Percentiles rank a stretch among this genome's conserved stretches.
These are phyloP conservation scores for Chrosomus eos DNA, from an alignment of 2,797 vertebrate genomes.

Conservation along the genomic window DNA sequence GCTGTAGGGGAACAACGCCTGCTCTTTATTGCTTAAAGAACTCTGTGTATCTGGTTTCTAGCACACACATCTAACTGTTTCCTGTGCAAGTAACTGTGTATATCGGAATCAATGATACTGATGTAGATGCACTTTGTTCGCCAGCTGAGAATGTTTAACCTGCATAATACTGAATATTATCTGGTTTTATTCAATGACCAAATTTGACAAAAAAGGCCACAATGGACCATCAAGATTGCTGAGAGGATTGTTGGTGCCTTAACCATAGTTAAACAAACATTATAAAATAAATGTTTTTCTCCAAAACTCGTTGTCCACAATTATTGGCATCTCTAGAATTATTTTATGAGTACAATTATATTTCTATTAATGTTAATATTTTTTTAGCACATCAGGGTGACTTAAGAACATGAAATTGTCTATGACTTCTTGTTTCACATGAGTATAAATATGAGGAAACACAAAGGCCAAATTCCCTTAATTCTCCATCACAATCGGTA, in stretches of 20 bases:
- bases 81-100: conserved; percentile 5
- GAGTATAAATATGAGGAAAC: too few relatives aligned
- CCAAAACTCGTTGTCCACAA: too few relatives aligned
- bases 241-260: background rate
- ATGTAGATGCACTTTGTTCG: background rate
- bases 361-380: too few relatives aligned
- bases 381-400: too few relatives aligned
- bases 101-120: conserved; percentile 9
- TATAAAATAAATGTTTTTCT: too few relatives aligned
- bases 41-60: background rate
- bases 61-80: conserved; percentile 3
- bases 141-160: background rate
- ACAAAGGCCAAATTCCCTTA: too few relatives aligned
- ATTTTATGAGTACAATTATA: too few relatives aligned
- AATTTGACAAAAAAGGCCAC: background rate
- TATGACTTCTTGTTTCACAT: too few relatives aligned
- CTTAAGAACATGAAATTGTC: too few relatives aligned
- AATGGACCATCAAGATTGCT: background rate
- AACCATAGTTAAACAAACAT: background rate
- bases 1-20: background rate
- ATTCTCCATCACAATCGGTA: too few relatives aligned
- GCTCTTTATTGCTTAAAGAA: conserved; percentile 16
- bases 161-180: background rate
- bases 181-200: background rate
- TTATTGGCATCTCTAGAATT: too few relatives aligned